Conservation (phyloP, 1,140 invertebrate species). For the Calliopsis andreniformis region DNA sequence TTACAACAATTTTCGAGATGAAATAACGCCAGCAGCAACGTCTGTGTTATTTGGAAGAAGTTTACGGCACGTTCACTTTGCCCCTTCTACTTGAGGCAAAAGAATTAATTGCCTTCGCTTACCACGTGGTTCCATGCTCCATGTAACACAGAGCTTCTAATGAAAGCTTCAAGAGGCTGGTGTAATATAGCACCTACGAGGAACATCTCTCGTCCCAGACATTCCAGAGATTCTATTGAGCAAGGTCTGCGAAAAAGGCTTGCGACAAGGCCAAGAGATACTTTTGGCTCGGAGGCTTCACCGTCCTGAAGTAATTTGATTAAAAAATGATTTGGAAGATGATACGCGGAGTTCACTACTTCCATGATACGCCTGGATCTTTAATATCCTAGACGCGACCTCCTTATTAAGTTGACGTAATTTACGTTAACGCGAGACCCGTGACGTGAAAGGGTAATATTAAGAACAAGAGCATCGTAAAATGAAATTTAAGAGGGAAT, state of each 20-base stretch:
- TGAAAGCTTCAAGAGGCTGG: neutral
- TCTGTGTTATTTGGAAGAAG: no score
- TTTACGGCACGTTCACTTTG: no score
- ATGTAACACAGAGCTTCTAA: neutral
- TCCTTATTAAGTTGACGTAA: no score
- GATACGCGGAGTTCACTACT: neutral
- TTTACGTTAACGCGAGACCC: neutral
- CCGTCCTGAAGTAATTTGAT: neutral
- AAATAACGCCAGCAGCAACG: no score
- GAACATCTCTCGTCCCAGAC: neutral
- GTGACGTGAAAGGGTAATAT: neutral
- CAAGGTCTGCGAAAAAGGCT: neutral
- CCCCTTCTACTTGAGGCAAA: no score
- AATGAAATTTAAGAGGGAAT: neutral
- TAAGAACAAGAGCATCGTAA: no score
- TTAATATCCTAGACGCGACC: neutral
- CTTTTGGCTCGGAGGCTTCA: neutral
- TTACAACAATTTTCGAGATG: no score
- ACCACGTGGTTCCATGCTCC: neutral
- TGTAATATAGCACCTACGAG: slow-evolving; percentile 11
- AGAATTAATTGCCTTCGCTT: neutral
- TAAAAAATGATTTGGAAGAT: neutral
- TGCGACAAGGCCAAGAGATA: neutral
- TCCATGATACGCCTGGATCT: neutral
- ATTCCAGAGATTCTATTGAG: neutral